Percentiles rank a stretch among this genome's conserved stretches.
phyloP scores from a whole-genome alignment of 2,888 invertebrate species.

The Eurytoma adleriae region DNA sequence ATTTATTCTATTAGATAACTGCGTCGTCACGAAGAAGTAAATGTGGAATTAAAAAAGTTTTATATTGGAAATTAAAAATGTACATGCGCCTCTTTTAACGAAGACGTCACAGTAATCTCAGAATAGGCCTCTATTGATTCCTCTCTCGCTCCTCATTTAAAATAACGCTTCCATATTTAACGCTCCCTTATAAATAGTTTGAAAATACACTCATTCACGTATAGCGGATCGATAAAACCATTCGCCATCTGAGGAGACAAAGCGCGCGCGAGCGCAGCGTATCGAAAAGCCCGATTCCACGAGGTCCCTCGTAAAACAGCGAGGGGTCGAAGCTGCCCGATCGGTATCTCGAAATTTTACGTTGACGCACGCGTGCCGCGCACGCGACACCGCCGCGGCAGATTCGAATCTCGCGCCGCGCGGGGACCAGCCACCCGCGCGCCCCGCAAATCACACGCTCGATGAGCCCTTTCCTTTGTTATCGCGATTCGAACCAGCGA shows the following conservation, averaged over 20 bases:
- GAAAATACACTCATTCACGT: no score
- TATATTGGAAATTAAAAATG: no score
- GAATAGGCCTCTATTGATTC: no score
- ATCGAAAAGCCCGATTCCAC: neutral
- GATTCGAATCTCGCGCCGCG: constrained; percentile 37
- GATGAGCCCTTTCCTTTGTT: constrained; percentile 25
- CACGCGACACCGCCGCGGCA: neutral
- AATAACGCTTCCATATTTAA: no score
- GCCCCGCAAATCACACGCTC: constrained; percentile 33
- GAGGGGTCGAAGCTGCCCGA: constrained; percentile 12
- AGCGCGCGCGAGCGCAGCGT: neutral
- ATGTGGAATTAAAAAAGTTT: no score
- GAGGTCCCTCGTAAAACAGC: no score
- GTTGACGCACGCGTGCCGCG: constrained; percentile 41
- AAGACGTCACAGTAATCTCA: no score
- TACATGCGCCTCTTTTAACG: no score
- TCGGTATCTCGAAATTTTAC: constrained; percentile 43
- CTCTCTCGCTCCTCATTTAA: no score
- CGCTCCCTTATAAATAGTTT: no score
- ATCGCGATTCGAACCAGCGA: neutral
- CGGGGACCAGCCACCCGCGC: constrained; percentile 16
- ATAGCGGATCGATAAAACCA: no score
- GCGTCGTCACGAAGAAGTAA: no score
- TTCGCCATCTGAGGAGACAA: neutral
- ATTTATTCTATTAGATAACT: neutral